Evolutionary conservation across 1,140 invertebrate genomes (phyloP).

Genomic region (Lepeophtheirus salmonis): DNA sequence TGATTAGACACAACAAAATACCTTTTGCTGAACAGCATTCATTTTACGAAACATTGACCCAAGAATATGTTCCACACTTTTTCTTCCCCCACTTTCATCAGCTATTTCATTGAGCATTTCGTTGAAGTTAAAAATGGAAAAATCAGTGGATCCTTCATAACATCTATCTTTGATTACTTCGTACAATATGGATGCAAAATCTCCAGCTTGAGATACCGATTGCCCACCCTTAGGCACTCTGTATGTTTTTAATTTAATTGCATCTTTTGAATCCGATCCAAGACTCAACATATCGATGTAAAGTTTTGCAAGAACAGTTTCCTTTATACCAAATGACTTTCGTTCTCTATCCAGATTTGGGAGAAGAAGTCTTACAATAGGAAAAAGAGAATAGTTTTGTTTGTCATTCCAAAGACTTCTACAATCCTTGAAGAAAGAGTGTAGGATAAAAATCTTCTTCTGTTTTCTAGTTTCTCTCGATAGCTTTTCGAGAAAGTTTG

Average conservation of each 20-base stretch:
- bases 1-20: too few relatives aligned
- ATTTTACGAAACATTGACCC: slow-evolving; percentile 4
- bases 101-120: not conserved
- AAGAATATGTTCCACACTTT: not conserved
- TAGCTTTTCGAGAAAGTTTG: not conserved
- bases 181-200: slow-evolving; percentile 15
- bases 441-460: not conserved
- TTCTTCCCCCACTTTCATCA: not conserved
- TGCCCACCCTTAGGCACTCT: slow-evolving; percentile 14
- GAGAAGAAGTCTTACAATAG: slow-evolving; percentile 45
- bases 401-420: not conserved
- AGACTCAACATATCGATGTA: slow-evolving; percentile 20
- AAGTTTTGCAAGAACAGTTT: slow-evolving; percentile 20
- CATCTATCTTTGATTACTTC: slow-evolving; percentile 5
- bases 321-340: slow-evolving; percentile 29
- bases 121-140: not conserved
- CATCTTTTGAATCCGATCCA: slow-evolving; percentile 18
- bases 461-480: not conserved
- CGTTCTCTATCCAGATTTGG: slow-evolving; percentile 44
- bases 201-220: not conserved
- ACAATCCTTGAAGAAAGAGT: not conserved
- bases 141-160: not conserved
- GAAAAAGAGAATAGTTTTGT: slow-evolving; percentile 27
- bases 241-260: slow-evolving; percentile 19
- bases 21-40: slow-evolving; percentile 1